phyloP scores from a whole-genome alignment of 2,797 vertebrate species.

The Manis pentadactyla region DNA sequence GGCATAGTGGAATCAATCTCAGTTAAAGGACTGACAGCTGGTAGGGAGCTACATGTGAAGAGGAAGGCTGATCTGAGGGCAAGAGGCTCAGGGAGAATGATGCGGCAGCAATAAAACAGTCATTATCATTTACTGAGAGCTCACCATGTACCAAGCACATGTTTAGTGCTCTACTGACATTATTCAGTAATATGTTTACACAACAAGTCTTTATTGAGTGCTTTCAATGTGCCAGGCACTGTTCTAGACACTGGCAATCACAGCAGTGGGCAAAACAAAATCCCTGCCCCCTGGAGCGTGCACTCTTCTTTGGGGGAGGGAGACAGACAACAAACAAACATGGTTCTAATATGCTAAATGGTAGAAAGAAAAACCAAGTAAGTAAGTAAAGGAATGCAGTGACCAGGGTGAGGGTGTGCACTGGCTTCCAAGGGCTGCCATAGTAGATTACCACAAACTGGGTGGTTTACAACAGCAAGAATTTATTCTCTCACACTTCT shows the following conservation, averaged over 20 bases:
- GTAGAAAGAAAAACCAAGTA: slow-evolving; percentile 17
- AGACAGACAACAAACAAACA: neutral
- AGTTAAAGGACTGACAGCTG: neutral
- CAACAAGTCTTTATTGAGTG: neutral
- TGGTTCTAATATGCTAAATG: slow-evolving; percentile 14
- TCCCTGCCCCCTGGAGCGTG: neutral
- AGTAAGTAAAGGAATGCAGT: neutral
- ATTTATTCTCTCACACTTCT: neutral
- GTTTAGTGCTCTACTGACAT: neutral
- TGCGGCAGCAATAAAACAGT: neutral
- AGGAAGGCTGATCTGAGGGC: neutral
- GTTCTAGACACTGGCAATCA: neutral
- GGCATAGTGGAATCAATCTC: neutral
- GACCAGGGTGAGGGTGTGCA: neutral
- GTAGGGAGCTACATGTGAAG: neutral
- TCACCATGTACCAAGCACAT: neutral
- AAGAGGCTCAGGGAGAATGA: slow-evolving; percentile 7
- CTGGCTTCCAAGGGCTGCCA: neutral
- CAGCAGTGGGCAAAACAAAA: neutral
- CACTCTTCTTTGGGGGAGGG: neutral
- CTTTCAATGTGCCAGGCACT: neutral
- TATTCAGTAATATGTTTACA: slow-evolving; percentile 3
- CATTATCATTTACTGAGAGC: neutral
- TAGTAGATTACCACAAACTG: neutral
- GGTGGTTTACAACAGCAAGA: neutral